Base-by-base conservation (phyloP, 2,113 vertebrate genomes). In the Ariopsis seemanni region DNA sequence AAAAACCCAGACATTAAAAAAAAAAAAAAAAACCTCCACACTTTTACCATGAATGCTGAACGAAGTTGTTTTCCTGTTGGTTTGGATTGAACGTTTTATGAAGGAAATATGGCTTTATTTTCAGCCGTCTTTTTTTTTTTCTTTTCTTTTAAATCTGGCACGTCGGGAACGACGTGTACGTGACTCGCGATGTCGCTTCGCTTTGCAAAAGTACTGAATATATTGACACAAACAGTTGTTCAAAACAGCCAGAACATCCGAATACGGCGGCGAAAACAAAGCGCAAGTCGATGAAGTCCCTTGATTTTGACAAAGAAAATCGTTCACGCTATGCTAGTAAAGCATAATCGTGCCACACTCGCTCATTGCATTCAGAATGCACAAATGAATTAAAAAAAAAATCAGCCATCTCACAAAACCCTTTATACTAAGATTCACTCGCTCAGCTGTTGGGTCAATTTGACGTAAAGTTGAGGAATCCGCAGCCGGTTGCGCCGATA, bases 41-140 rank as follows among this genome's bases (percentile, higher is more conserved):
- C 7, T 34, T 30, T 18, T 1, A 58, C 27, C 55, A 34, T 27
- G 8, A 91, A 92, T 93, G 91, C 84, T 83, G 88, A 86, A 74
- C 82, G 86, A 89, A 90, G 88, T 84, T 22, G 22, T 88, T 84
- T 93, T 82, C 53, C 91, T 92, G 89, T 88, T 90, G 71, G 69
- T 89, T 90, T 89, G 91, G 85, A 93, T 89, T 91, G 89, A 69
- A 91, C 58, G 0, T 30, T 1, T 91, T 93, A 91, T 93, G 91
- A 94, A 92, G 90, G 88, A 90, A 3, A 42, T 4, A 72, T 7
- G 7, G 9, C 14, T 77, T 52, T 77, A 53, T 52, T 53, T 25
- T 74, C 71, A 48, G 7, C 2, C 2, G 27, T 15, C 7, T 4
- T 62, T 89, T 63, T 71, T 65, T 30, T 62, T 63, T 71, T 65